These are phyloP conservation scores for Drosophila lacteicornis DNA, from an alignment of 1,140 invertebrate genomes.

Conservation along the genomic window DNA sequence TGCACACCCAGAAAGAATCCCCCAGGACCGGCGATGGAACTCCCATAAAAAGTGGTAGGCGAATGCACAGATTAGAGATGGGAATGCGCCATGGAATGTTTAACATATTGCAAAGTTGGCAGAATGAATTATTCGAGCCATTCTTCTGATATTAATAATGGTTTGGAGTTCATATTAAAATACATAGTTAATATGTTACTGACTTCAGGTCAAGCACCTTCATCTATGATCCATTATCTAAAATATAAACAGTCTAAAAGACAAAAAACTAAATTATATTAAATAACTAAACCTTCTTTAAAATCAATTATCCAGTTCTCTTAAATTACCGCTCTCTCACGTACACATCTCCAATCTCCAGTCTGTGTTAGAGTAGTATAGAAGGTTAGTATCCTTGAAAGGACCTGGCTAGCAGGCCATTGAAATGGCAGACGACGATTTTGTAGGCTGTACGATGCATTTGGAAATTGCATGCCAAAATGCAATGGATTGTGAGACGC, in stretches of 20 bases:
- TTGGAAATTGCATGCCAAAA: slow-evolving; percentile 78
- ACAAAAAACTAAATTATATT: neutral
- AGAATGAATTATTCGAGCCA: neutral
- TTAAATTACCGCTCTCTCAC: neutral
- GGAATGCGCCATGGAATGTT: slow-evolving; percentile 18
- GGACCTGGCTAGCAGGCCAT: neutral
- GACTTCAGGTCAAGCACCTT: neutral
- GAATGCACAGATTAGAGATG: slow-evolving; percentile 31
- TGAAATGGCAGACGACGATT: slow-evolving; percentile 4
- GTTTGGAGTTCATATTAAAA: too few species aligned
- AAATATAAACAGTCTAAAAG: too few species aligned
- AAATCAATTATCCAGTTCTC: neutral
- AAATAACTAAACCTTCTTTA: neutral
- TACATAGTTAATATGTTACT: neutral
- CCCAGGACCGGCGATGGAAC: neutral
- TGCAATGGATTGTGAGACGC: slow-evolving; percentile 56
- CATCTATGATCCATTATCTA: too few species aligned
- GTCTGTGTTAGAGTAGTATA: neutral
- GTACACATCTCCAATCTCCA: neutral
- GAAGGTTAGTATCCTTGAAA: neutral
- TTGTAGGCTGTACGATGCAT: slow-evolving; percentile 50
- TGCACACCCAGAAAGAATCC: slow-evolving; percentile 6
- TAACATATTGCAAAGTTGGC: slow-evolving; percentile 17
- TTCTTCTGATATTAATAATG: neutral
- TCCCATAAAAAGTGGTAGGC: slow-evolving; percentile 15